Evolutionary conservation across 1,140 invertebrate species (phyloP).

Genomic region (Caenorhabditis briggsae): DNA sequence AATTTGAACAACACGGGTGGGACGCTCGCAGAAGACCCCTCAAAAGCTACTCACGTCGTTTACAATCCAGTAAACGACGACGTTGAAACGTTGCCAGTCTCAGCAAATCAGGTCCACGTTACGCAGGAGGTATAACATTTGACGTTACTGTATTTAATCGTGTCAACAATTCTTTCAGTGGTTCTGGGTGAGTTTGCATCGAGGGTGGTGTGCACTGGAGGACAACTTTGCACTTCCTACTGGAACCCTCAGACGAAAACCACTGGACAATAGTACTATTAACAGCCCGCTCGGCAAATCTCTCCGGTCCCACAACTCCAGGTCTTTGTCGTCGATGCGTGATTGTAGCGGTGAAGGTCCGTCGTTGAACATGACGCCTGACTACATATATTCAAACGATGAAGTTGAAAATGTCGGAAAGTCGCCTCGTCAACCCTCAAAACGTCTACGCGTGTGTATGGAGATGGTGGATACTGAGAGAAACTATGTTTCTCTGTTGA

Average conservation of each 20-base stretch:
- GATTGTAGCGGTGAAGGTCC: conserved; percentile 22
- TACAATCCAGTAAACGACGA: conserved; percentile 50
- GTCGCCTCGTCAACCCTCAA: conserved; percentile 52
- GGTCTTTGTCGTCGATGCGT: conserved; percentile 42
- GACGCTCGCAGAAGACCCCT: not conserved
- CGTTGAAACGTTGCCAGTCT: conserved; percentile 53
- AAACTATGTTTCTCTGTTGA: conserved; percentile 94
- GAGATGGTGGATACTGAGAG: conserved; percentile 95
- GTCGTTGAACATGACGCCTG: conserved; percentile 53
- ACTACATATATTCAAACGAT: conserved; percentile 65
- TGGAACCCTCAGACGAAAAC: conserved; percentile 50
- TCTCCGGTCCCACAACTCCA: conserved; percentile 29
- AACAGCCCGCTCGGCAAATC: conserved; percentile 60
- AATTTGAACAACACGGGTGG: conserved; percentile 46
- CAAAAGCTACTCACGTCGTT: conserved; percentile 60
- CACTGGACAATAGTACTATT: conserved; percentile 34
- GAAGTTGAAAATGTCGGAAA: conserved; percentile 62
- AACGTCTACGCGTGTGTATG: conserved; percentile 83
- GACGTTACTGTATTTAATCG: conserved; percentile 27
- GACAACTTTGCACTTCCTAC: conserved; percentile 82
- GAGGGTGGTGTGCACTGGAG: conserved; percentile 91
- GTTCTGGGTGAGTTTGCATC: conserved; percentile 97
- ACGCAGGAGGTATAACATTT: conserved; percentile 71
- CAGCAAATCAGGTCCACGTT: conserved; percentile 69
- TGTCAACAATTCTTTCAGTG: conserved; percentile 82